Evolutionary conservation across 2,113 vertebrate genomes (phyloP).

Genomic region (Scatophagus argus): DNA sequence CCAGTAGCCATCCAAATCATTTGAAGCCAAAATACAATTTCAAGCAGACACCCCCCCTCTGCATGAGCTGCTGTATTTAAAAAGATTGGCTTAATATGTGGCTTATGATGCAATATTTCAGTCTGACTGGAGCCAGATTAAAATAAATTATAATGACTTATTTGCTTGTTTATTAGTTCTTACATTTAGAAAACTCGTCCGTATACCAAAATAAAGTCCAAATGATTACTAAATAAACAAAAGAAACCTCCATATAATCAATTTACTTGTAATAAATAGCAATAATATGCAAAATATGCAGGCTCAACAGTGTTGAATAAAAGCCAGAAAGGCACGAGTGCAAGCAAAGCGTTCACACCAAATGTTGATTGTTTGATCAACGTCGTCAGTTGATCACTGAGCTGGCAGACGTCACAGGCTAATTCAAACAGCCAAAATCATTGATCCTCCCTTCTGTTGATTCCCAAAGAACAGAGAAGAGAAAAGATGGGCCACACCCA

Average conservation of each 20-base stretch:
- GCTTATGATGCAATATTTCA: constrained; percentile 11
- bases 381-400: constrained; percentile 13
- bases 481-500: constrained; percentile 45
- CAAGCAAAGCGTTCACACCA: constrained; percentile 14
- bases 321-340: background rate
- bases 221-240: background rate
- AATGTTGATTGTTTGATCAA: constrained; percentile 52
- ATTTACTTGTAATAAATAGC: background rate
- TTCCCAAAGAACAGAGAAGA: constrained; percentile 1
- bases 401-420: constrained; percentile 31
- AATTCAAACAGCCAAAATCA: constrained; percentile 41
- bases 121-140: constrained; percentile 2
- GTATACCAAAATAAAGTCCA: background rate
- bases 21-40: constrained; percentile 24
- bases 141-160: background rate
- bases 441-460: constrained; percentile 61
- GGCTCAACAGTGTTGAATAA: background rate
- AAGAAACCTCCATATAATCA: background rate
- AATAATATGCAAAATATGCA: background rate
- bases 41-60: constrained; percentile 3
- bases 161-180: background rate
- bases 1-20: constrained; percentile 18
- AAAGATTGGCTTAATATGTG: constrained; percentile 2
- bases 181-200: background rate
- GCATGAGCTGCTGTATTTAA: constrained; percentile 10